These are phyloP conservation scores for Leucosticte australis DNA, from an alignment of 2,113 vertebrate genomes.

Conservation along the genomic window DNA sequence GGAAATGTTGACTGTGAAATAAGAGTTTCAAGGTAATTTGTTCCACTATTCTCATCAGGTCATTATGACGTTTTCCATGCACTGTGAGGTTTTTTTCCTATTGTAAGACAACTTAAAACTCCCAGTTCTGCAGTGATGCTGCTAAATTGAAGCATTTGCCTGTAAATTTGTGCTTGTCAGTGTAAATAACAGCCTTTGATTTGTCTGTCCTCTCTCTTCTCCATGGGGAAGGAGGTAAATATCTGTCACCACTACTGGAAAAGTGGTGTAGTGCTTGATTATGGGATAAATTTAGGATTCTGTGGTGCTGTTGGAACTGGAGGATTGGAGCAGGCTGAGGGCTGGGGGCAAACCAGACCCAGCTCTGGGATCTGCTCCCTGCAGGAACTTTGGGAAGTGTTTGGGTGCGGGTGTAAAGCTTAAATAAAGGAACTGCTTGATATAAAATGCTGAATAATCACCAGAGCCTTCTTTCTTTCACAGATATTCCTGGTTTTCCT, in stretches of 20 bases:
- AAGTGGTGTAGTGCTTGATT: neutral
- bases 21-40: conserved; percentile 26
- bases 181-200: conserved; percentile 9
- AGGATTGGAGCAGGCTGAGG: neutral
- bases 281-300: neutral
- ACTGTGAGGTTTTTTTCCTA: neutral
- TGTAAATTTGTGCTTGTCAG: neutral
- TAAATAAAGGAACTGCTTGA: neutral
- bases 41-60: neutral
- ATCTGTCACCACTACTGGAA: neutral
- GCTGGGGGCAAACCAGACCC: neutral
- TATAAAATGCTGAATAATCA: neutral
- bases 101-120: neutral
- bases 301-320: neutral
- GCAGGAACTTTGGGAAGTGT: neutral
- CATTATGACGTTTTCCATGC: neutral
- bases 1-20: conserved; percentile 24
- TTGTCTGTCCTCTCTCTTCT: neutral
- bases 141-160: neutral
- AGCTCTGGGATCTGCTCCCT: neutral
- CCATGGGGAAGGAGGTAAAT: neutral
- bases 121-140: neutral
- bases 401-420: neutral
- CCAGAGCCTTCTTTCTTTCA: neutral
- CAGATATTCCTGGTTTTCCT: neutral